These are phyloP conservation scores for Unio pictorum DNA, from an alignment of 2,888 invertebrate species.

Conservation along the genomic window DNA sequence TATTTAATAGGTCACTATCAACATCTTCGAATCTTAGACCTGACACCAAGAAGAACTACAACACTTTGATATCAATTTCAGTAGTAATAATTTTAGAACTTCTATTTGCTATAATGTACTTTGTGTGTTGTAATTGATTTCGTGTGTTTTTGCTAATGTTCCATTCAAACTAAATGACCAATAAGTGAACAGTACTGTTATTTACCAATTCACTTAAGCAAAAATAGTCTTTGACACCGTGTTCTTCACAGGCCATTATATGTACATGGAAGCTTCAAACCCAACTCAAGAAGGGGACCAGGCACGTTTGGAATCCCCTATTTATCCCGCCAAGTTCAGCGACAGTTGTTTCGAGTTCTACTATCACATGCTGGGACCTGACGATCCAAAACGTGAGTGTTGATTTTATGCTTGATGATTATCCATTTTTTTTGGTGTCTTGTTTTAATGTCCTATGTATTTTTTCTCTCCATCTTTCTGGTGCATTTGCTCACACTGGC, in stretches of 20 bases:
- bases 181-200: background rate
- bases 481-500: background rate
- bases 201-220: background rate
- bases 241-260: constrained; percentile 41
- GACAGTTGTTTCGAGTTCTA: constrained; percentile 54
- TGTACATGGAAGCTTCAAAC: constrained; percentile 45
- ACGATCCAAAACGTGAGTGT: constrained; percentile 28
- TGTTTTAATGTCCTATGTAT: background rate
- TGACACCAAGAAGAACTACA: no score
- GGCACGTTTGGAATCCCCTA: constrained; percentile 44
- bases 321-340: constrained; percentile 28
- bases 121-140: no score
- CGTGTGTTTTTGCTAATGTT: no score
- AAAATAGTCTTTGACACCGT: background rate
- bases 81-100: no score
- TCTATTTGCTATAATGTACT: no score
- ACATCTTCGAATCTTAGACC: no score
- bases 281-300: constrained; percentile 41
- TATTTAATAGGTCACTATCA: no score
- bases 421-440: background rate
- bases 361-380: constrained; percentile 57
- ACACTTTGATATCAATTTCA: no score
- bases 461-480: background rate
- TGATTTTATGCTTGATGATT: background rate
- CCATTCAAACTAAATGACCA: no score